Percentiles rank a stretch among this genome's conserved stretches.
Evolutionary conservation across 2,797 vertebrate genomes (phyloP).

Genomic region (Cygnus olor): DNA sequence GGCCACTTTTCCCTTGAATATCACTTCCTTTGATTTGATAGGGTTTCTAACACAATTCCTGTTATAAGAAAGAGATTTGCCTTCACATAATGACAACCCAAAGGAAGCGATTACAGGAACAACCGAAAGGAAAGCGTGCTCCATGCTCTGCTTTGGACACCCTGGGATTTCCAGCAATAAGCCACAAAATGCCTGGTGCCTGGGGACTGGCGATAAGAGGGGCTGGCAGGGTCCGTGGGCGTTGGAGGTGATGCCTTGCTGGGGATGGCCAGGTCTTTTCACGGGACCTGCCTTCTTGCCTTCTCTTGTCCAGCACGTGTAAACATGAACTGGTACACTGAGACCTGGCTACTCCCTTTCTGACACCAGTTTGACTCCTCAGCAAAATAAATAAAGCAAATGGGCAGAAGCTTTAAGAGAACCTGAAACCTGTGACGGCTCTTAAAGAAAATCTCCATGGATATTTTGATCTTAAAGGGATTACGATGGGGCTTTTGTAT

Average conservation of each 20-base stretch:
- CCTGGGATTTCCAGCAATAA: neutral
- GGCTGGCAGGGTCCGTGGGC: accelerated
- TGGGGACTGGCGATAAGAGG: neutral
- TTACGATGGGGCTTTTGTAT: neutral
- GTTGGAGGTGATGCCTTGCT: neutral
- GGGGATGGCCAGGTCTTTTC: neutral
- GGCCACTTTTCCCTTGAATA: neutral
- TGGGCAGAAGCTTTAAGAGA: neutral
- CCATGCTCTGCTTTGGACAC: neutral
- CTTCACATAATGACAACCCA: neutral
- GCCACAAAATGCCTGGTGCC: neutral
- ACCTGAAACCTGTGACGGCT: neutral
- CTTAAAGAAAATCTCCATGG: neutral
- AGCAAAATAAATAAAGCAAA: neutral
- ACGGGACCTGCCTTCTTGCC: neutral
- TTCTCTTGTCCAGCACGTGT: neutral
- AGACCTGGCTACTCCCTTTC: neutral
- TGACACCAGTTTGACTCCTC: neutral
- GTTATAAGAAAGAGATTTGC: neutral
- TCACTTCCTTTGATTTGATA: neutral
- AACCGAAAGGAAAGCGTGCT: neutral
- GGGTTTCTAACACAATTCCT: neutral
- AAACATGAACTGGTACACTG: accelerated
- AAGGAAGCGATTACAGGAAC: neutral
- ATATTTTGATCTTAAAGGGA: neutral